Conservation (phyloP, 1,140 invertebrate species). For the Hycleus cichorii region DNA sequence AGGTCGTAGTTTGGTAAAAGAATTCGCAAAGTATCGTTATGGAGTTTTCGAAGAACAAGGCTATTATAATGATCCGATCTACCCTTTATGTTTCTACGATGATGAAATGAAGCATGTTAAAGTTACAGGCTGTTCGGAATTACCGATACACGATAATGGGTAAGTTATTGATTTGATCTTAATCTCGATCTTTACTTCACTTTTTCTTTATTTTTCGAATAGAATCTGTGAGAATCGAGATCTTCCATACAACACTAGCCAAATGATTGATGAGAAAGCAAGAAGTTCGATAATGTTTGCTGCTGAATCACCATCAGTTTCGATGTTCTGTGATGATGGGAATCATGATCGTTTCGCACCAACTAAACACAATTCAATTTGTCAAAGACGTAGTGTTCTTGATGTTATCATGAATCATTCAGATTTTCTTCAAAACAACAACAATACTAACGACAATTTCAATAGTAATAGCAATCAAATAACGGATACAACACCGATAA, state of each 20-base stretch:
- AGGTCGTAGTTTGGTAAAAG: constrained; percentile 50
- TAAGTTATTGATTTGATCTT: constrained; percentile 25
- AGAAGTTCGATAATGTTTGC: constrained; percentile 52
- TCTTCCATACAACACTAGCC: constrained; percentile 34
- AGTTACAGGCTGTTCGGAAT: constrained; percentile 47
- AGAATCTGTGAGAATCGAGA: constrained; percentile 34
- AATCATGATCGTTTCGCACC: constrained; percentile 55
- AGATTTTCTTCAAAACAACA: constrained; percentile 45
- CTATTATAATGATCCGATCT: constrained; percentile 50
- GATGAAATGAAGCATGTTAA: constrained; percentile 38
- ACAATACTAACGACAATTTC: constrained; percentile 4
- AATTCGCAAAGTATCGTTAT: constrained; percentile 62
- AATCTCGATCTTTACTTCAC: not conserved
- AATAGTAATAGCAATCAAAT: constrained; percentile 29
- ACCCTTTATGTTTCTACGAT: constrained; percentile 48
- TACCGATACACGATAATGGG: constrained; percentile 43
- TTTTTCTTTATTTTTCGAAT: constrained; percentile 21
- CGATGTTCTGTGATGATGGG: constrained; percentile 53
- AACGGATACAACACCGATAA: constrained; percentile 37
- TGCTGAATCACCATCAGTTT: constrained; percentile 42
- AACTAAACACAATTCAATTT: constrained; percentile 62
- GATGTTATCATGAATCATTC: constrained; percentile 54
- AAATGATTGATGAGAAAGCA: constrained; percentile 42
- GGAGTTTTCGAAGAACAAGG: constrained; percentile 64
- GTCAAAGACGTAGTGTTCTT: constrained; percentile 51